Conservation (phyloP, 1,140 invertebrate species). For the Linepithema humile region DNA sequence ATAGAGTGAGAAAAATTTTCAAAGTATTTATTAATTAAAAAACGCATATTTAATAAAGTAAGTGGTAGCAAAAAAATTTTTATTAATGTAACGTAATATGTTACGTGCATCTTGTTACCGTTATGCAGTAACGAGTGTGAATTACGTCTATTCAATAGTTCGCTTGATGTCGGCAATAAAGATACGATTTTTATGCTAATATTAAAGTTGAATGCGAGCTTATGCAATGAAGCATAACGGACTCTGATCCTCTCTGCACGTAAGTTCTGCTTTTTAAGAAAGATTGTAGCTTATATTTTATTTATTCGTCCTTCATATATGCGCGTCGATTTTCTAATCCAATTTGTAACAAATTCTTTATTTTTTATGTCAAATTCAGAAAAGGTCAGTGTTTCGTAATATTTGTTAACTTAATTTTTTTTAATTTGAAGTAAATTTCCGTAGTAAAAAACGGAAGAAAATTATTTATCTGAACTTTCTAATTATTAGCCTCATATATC, state of each 20-base stretch:
- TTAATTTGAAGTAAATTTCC: background rate
- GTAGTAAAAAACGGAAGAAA: background rate
- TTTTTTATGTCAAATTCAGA: background rate
- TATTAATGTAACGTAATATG: background rate
- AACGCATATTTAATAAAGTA: background rate
- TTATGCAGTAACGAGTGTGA: slow-evolving; percentile 48
- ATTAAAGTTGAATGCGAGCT: slow-evolving; percentile 52
- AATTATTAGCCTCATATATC: background rate
- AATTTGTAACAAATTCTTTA: background rate
- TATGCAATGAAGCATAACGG: slow-evolving; percentile 4
- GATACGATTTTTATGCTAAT: slow-evolving; percentile 19
- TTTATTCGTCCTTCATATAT: background rate
- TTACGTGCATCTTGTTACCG: slow-evolving; percentile 21
- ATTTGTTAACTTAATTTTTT: background rate
- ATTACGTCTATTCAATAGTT: slow-evolving; percentile 46
- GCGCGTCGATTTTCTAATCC: background rate
- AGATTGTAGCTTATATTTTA: background rate
- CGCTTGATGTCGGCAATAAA: slow-evolving; percentile 17
- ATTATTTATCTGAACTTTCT: background rate
- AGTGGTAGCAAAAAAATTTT: background rate
- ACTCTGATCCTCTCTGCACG: background rate
- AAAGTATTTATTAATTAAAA: background rate
- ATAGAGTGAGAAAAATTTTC: background rate
- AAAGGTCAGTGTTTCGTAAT: background rate
- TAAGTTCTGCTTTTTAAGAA: background rate